A percentile compares a stretch with the other conserved stretches of the same genome.
Evolutionary conservation across 2,113 vertebrate genomes (phyloP).

Genomic region (Silurus asotus): DNA sequence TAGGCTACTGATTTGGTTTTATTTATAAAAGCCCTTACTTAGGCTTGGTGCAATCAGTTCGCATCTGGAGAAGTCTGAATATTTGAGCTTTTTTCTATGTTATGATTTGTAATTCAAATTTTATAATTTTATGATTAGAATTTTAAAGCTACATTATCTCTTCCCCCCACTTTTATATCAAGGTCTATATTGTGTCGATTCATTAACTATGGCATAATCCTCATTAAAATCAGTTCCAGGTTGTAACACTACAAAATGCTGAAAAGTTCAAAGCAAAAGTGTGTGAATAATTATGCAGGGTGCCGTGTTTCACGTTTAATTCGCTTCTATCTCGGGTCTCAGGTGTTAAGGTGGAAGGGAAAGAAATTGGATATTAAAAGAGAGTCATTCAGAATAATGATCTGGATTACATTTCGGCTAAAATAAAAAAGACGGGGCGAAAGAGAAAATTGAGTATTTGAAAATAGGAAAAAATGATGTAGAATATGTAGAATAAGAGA

Average conservation of each 20-base stretch:
- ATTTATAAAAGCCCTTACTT: neutral
- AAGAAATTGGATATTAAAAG: conserved; percentile 9
- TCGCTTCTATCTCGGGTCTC: conserved; percentile 2
- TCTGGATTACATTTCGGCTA: neutral
- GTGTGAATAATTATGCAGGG: conserved; percentile 6
- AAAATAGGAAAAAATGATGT: neutral
- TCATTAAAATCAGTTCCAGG: conserved; percentile 12
- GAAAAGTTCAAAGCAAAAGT: neutral
- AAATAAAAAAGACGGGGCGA: neutral
- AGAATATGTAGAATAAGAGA: neutral
- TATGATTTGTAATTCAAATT: neutral
- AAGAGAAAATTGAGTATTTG: neutral
- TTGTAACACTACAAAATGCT: conserved; percentile 12
- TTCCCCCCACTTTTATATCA: neutral
- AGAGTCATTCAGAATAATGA: conserved; percentile 3
- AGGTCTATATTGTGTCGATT: neutral
- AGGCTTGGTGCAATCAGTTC: neutral
- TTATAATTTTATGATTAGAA: neutral
- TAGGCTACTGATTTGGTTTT: neutral
- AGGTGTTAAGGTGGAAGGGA: conserved; percentile 1
- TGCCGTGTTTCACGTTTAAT: conserved; percentile 1
- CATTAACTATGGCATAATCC: neutral
- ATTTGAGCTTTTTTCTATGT: neutral
- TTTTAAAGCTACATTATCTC: neutral
- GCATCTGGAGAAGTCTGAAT: neutral